Evolutionary conservation across 2,113 vertebrate genomes (phyloP).

Genomic region (Dipodomys stephensi): DNA sequence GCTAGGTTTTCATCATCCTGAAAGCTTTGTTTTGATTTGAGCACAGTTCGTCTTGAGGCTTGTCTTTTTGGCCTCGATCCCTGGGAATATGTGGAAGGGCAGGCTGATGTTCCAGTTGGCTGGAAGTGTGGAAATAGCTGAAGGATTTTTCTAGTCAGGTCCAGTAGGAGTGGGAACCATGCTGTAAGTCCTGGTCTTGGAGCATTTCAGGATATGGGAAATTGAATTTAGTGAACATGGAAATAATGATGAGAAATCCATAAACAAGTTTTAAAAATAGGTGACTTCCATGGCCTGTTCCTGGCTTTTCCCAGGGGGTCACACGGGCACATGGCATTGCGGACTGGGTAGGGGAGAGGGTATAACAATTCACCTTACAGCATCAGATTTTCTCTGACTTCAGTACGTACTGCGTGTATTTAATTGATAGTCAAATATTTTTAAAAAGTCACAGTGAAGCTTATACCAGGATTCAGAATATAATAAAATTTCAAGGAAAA

Average conservation of each 20-base stretch:
- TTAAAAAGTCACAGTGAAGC: background rate
- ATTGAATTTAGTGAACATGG: slow-evolving; percentile 81
- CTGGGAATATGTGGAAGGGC: slow-evolving; percentile 84
- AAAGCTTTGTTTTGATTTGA: slow-evolving; percentile 54
- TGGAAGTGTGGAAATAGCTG: slow-evolving; percentile 82
- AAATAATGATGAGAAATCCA: slow-evolving; percentile 83
- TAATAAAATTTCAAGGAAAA: slow-evolving; percentile 18
- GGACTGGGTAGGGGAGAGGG: background rate
- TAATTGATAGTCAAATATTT: slow-evolving; percentile 44
- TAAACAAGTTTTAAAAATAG: slow-evolving; percentile 87
- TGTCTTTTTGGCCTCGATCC: slow-evolving; percentile 82
- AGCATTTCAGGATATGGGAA: slow-evolving; percentile 81
- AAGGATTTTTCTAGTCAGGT: slow-evolving; percentile 78
- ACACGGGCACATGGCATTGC: slow-evolving; percentile 38
- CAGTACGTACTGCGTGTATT: background rate
- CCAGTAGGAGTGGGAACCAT: slow-evolving; percentile 76
- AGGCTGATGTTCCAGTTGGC: slow-evolving; percentile 82
- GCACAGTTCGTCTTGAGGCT: slow-evolving; percentile 76
- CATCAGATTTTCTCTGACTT: background rate
- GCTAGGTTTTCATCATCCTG: background rate
- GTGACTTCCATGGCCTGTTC: slow-evolving; percentile 76
- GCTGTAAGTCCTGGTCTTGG: slow-evolving; percentile 72
- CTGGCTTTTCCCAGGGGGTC: slow-evolving; percentile 83
- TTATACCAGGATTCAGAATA: slow-evolving; percentile 10
- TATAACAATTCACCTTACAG: background rate